Evolutionary conservation across 2,888 invertebrate species (phyloP).

Genomic region (Aproaerema taeniolella): DNA sequence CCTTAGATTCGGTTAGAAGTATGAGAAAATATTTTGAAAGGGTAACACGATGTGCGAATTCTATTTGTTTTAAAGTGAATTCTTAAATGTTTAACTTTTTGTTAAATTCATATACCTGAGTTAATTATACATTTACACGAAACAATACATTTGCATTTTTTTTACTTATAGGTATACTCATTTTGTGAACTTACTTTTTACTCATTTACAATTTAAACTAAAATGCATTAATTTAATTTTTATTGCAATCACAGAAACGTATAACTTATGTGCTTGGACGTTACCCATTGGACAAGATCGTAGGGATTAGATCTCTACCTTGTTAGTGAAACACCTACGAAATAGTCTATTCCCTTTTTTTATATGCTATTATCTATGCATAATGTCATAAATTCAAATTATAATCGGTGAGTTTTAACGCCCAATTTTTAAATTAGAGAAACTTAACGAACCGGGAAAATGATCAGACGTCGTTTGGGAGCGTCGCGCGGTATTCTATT

Average conservation of each 20-base stretch:
- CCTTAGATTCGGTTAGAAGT: slow-evolving; percentile 48
- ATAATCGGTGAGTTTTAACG: slow-evolving; percentile 68
- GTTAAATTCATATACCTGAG: no score
- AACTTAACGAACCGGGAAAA: slow-evolving; percentile 58
- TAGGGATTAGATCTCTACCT: slow-evolving; percentile 24
- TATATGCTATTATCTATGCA: slow-evolving; percentile 52
- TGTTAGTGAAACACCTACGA: slow-evolving; percentile 53
- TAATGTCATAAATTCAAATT: slow-evolving; percentile 66
- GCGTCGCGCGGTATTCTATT: slow-evolving; percentile 58
- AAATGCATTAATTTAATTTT: no score
- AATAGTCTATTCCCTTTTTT: slow-evolving; percentile 53
- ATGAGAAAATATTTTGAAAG: slow-evolving; percentile 64
- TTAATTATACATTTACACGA: background rate
- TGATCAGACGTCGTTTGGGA: slow-evolving; percentile 41
- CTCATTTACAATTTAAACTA: no score
- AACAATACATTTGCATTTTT: background rate
- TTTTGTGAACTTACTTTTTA: no score
- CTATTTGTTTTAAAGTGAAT: slow-evolving; percentile 70
- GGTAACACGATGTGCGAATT: slow-evolving; percentile 64
- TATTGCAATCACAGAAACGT: no score
- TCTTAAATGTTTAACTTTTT: slow-evolving; percentile 41
- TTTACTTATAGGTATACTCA: no score
- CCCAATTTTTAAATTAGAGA: slow-evolving; percentile 68
- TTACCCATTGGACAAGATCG: no score
- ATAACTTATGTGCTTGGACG: no score